Percentiles rank a stretch among this genome's conserved stretches.
Conservation (phyloP, 2,797 vertebrate genomes). For the Oceanodroma leucorhoa region DNA sequence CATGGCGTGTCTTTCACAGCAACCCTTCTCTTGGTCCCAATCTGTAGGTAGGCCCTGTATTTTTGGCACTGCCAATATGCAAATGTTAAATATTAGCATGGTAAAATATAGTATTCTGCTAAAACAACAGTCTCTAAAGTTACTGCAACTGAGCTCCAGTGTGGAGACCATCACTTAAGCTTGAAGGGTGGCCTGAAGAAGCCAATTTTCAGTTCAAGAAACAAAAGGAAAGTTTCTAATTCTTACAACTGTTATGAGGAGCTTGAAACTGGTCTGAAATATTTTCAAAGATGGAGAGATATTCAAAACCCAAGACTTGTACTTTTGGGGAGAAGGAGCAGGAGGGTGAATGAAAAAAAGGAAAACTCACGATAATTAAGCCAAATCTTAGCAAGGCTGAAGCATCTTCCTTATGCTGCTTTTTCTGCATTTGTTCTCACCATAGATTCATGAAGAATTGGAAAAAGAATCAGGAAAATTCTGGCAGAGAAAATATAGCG, state of each 20-base stretch:
- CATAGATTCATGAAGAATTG: conserved; percentile 56
- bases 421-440: conserved; percentile 68
- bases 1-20: neutral
- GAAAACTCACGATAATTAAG: conserved; percentile 53
- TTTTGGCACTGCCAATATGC: neutral
- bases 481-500: conserved; percentile 52
- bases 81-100: neutral
- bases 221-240: neutral
- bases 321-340: conserved; percentile 47
- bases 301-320: conserved; percentile 30
- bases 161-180: neutral
- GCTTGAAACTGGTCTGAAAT: conserved; percentile 14
- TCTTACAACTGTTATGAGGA: neutral
- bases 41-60: neutral
- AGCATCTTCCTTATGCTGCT: conserved; percentile 58
- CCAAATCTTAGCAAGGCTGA: conserved; percentile 59
- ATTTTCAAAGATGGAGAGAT: neutral
- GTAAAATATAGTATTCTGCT: neutral
- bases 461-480: conserved; percentile 64
- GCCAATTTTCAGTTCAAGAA: neutral
- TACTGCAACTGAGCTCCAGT: neutral
- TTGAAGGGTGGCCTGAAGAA: neutral
- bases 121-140: neutral
- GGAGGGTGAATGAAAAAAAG: conserved; percentile 48
- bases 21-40: neutral